phyloP scores from a whole-genome alignment of 2,888 invertebrate species.

The Incurvaria masculella region DNA sequence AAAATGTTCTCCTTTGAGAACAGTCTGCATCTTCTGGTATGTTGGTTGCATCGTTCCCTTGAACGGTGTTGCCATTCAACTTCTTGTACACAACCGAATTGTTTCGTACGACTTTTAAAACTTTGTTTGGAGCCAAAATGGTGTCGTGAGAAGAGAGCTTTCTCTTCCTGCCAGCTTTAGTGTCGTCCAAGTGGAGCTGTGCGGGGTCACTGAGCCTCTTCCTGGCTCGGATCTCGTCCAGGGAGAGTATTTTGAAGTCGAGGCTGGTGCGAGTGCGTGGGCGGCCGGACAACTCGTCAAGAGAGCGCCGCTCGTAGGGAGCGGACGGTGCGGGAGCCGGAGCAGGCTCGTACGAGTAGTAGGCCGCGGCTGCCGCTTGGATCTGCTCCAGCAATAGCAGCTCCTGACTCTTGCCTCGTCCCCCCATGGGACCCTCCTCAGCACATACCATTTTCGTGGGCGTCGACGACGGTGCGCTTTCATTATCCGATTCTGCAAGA shows the following conservation, averaged over 20 bases:
- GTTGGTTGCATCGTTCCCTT: slow-evolving; percentile 20
- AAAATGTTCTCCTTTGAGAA: slow-evolving; percentile 36
- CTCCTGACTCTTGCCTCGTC: slow-evolving; percentile 62
- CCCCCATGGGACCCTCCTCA: slow-evolving; percentile 29
- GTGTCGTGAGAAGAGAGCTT: slow-evolving; percentile 43
- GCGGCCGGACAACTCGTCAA: slow-evolving; percentile 50
- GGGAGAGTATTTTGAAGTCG: slow-evolving; percentile 48
- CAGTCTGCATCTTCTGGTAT: slow-evolving; percentile 22
- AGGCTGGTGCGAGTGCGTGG: slow-evolving; percentile 26
- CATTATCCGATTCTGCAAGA: slow-evolving; percentile 78
- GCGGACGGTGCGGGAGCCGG: slow-evolving; percentile 15
- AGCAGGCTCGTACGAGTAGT: slow-evolving; percentile 60
- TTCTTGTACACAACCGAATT: slow-evolving; percentile 48
- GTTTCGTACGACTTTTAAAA: slow-evolving; percentile 44
- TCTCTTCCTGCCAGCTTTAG: slow-evolving; percentile 36
- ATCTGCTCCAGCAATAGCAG: slow-evolving; percentile 66
- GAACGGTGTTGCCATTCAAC: slow-evolving; percentile 25
- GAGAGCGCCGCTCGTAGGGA: slow-evolving; percentile 43
- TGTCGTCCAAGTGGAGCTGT: slow-evolving; percentile 21
- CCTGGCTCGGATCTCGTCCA: slow-evolving; percentile 50
- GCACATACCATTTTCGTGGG: slow-evolving; percentile 48
- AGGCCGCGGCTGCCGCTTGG: slow-evolving; percentile 70
- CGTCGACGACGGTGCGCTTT: slow-evolving; percentile 63
- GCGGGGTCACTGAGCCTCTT: slow-evolving; percentile 25
- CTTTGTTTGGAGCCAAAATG: slow-evolving; percentile 39